phyloP scores from a whole-genome alignment of 2,888 invertebrate genomes.

The Pinctada fucata region DNA sequence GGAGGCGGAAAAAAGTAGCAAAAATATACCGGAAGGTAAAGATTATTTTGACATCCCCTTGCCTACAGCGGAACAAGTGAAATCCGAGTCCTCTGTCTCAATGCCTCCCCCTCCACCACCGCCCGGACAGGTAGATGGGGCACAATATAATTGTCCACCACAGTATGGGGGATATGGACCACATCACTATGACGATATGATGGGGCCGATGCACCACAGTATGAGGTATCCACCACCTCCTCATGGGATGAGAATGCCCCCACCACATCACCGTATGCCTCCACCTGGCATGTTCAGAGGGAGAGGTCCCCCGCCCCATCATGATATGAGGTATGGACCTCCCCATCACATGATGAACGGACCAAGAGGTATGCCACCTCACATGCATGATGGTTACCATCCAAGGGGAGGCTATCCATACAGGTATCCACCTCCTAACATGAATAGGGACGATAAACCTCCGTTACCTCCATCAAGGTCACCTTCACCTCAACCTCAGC shows the following conservation, averaged over 20 bases:
- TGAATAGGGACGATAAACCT: slow-evolving; percentile 44
- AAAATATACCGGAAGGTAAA: slow-evolving; percentile 19
- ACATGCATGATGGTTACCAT: slow-evolving; percentile 34
- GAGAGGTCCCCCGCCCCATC: slow-evolving; percentile 36
- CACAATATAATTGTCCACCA: slow-evolving; percentile 55
- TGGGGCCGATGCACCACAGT: slow-evolving; percentile 26
- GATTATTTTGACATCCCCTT: slow-evolving; percentile 54
- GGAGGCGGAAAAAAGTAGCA: slow-evolving; percentile 29
- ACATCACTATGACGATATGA: slow-evolving; percentile 25
- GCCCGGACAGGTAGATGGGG: slow-evolving; percentile 32
- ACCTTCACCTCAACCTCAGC: slow-evolving; percentile 69
- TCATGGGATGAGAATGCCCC: slow-evolving; percentile 44
- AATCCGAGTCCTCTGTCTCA: slow-evolving; percentile 25
- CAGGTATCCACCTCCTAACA: slow-evolving; percentile 23
- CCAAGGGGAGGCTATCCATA: slow-evolving; percentile 31
- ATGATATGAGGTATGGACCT: slow-evolving; percentile 30
- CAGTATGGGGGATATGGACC: slow-evolving; percentile 33
- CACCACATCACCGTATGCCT: slow-evolving; percentile 44
- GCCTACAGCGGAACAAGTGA: slow-evolving; percentile 46
- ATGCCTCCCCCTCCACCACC: slow-evolving; percentile 39
- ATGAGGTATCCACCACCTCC: slow-evolving; percentile 37
- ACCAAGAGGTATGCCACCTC: slow-evolving; percentile 46
- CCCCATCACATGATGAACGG: slow-evolving; percentile 30
- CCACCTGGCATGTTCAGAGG: slow-evolving; percentile 31
- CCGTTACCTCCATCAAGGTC: slow-evolving; percentile 69